Percentiles rank a stretch among this genome's conserved stretches.
Evolutionary conservation across 2,113 vertebrate species (phyloP).

Genomic region (Riparia riparia): DNA sequence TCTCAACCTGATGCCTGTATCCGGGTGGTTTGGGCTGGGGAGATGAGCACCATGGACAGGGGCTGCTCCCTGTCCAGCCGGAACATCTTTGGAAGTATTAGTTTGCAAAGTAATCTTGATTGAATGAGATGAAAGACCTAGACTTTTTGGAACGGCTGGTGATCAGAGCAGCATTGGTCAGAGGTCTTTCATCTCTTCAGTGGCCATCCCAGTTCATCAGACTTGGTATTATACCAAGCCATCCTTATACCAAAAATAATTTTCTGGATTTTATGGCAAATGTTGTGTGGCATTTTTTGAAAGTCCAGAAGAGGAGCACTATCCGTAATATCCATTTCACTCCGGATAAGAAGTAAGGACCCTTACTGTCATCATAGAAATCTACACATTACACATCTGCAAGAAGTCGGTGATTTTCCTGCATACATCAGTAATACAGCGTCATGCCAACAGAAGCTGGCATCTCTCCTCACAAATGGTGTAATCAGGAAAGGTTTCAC

Average conservation of each 20-base stretch:
- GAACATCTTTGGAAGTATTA: not conserved
- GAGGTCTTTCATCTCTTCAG: not conserved
- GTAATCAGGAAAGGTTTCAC: not conserved
- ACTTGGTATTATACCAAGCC: not conserved
- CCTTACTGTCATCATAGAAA: not conserved
- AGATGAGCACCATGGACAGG: not conserved
- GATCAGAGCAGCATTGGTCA: not conserved
- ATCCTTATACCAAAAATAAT: not conserved
- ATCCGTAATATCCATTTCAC: not conserved
- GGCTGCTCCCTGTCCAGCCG: not conserved
- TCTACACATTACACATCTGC: accelerated
- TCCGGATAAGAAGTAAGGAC: not conserved
- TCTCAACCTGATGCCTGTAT: accelerated
- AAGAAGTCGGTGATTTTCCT: not conserved
- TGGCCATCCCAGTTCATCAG: not conserved
- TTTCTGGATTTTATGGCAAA: not conserved
- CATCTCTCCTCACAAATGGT: not conserved
- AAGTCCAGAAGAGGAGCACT: not conserved
- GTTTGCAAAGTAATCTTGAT: not conserved
- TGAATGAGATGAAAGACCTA: not conserved
- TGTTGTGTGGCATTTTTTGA: not conserved
- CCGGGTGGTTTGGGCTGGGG: not conserved
- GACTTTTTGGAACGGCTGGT: not conserved
- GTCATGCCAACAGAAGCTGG: not conserved
- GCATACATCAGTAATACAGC: not conserved